These are phyloP conservation scores for Rhinoptilus africanus DNA, from an alignment of 2,113 vertebrate genomes.

Conservation along the genomic window DNA sequence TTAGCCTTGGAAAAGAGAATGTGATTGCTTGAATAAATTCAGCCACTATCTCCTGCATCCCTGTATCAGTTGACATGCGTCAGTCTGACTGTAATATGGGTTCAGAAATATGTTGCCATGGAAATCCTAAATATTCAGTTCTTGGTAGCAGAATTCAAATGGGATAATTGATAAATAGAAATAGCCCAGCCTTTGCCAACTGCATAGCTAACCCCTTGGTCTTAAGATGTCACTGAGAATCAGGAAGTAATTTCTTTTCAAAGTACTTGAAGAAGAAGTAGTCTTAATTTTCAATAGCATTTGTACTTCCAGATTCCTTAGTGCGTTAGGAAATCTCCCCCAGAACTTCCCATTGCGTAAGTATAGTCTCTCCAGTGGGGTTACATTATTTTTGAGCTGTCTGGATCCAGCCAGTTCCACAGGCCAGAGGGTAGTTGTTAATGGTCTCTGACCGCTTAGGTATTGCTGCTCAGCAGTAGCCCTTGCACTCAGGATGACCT, in stretches of 20 bases:
- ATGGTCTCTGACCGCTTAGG: not conserved
- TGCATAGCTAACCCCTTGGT: not conserved
- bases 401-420: not conserved
- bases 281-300: not conserved
- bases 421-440: not conserved
- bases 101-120: not conserved
- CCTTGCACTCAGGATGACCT: not conserved
- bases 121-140: conserved; percentile 52
- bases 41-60: conserved; percentile 14
- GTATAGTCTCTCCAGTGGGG: not conserved
- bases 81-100: not conserved
- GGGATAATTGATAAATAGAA: not conserved
- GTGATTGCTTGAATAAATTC: conserved; percentile 66
- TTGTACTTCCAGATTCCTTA: not conserved
- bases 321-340: not conserved
- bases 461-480: not conserved
- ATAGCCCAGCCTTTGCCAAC: not conserved
- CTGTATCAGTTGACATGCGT: not conserved
- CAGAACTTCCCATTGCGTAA: not conserved
- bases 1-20: conserved; percentile 36
- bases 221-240: not conserved
- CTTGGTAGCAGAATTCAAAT: not conserved
- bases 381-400: not conserved
- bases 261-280: not conserved
- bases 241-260: not conserved